Percentiles rank a stretch among this genome's conserved stretches.
Evolutionary conservation across 2,888 invertebrate species (phyloP).

Genomic region (Cheiracanthium punctorium): DNA sequence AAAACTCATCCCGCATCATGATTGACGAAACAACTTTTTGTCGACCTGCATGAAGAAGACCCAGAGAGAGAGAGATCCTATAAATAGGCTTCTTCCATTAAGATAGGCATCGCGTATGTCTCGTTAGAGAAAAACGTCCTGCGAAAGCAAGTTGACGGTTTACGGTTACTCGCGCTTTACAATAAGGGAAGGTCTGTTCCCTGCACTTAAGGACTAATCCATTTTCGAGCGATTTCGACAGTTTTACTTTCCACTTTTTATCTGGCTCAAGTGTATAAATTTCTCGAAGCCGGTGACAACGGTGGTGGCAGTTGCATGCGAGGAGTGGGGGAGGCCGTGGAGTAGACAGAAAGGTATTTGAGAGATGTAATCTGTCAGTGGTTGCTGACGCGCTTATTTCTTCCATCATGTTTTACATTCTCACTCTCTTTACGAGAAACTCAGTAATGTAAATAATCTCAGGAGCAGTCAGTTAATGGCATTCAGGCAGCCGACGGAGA

Average conservation of each 20-base stretch:
- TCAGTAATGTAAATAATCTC: background rate
- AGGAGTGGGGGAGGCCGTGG: too few species aligned
- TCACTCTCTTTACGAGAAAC: background rate
- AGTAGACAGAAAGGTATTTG: slow-evolving; percentile 3
- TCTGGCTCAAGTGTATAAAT: background rate
- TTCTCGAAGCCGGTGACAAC: slow-evolving; percentile 12
- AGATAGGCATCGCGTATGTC: slow-evolving; percentile 57
- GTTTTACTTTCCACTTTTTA: slow-evolving; percentile 3
- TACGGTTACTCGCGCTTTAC: slow-evolving; percentile 49
- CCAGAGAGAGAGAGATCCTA: slow-evolving; percentile 36
- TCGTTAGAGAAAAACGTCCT: slow-evolving; percentile 50
- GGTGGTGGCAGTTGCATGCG: background rate
- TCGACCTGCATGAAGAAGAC: background rate
- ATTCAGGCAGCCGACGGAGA: too few species aligned
- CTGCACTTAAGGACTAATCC: slow-evolving; percentile 59
- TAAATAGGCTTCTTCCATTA: slow-evolving; percentile 61
- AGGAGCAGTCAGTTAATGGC: too few species aligned
- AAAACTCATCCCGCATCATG: slow-evolving; percentile 2
- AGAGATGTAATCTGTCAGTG: slow-evolving; percentile 13
- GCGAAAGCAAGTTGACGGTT: slow-evolving; percentile 50
- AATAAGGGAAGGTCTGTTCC: slow-evolving; percentile 55
- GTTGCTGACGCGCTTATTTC: background rate
- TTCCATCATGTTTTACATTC: background rate
- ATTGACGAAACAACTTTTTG: slow-evolving; percentile 1
- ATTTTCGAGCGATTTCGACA: slow-evolving; percentile 37